phyloP scores from a whole-genome alignment of 2,888 invertebrate genomes.

The Sycophila texana region DNA sequence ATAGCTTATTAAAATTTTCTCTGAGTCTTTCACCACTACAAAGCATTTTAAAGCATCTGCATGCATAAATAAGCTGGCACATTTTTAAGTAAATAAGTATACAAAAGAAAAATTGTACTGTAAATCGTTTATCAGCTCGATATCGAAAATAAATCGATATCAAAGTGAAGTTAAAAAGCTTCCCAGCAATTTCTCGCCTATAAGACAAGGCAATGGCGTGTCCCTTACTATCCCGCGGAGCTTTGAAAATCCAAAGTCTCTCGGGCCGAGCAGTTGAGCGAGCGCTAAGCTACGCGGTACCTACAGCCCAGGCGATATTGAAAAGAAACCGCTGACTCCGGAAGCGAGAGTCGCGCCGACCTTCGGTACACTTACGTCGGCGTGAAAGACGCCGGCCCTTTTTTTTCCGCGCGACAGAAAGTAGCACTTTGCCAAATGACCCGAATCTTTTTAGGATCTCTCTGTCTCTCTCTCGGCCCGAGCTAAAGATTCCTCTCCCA shows the following conservation, averaged over 20 bases:
- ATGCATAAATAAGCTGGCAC: no score
- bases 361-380: slow-evolving; percentile 37
- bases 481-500: slow-evolving; percentile 55
- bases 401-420: slow-evolving; percentile 73
- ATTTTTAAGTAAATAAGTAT: no score
- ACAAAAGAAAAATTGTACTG: no score
- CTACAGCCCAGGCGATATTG: slow-evolving; percentile 53
- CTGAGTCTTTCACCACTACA: no score
- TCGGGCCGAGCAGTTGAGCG: slow-evolving; percentile 4
- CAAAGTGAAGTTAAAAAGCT: no score
- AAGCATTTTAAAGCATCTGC: no score
- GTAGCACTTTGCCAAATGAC: slow-evolving; percentile 76
- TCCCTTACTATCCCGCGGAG: neutral
- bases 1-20: no score
- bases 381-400: slow-evolving; percentile 67
- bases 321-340: slow-evolving; percentile 70
- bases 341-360: slow-evolving; percentile 63
- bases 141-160: no score
- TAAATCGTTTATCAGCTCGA: no score
- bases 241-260: slow-evolving; percentile 19
- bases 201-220: no score
- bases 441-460: slow-evolving; percentile 72
- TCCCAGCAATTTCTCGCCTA: no score
- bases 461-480: slow-evolving; percentile 30
- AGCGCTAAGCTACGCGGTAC: neutral